Conservation (phyloP, 2,888 invertebrate genomes). For the Dichetophora obliterata region DNA sequence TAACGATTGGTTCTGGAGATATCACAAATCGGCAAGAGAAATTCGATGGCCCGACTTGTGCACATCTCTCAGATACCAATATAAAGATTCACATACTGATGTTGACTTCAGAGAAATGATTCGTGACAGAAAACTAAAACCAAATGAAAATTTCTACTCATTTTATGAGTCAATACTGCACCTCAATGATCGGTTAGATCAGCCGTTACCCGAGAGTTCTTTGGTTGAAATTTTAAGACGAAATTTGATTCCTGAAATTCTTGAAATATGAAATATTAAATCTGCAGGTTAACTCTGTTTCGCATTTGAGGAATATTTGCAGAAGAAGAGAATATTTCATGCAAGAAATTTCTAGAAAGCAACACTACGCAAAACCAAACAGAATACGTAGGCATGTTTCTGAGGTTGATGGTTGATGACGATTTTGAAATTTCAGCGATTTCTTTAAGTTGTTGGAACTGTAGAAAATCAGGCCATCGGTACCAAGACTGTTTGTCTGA, state of each 20-base stretch:
- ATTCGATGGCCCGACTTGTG: not conserved
- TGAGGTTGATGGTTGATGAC: no score
- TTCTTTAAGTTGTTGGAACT: no score
- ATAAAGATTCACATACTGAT: not conserved
- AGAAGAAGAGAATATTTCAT: slow-evolving; percentile 30
- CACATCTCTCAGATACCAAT: not conserved
- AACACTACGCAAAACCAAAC: not conserved
- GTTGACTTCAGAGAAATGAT: not conserved
- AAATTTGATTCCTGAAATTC: slow-evolving; percentile 34
- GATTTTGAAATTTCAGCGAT: no score
- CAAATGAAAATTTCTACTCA: not conserved
- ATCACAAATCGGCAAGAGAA: slow-evolving; percentile 26
- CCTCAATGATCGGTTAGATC: slow-evolving; percentile 23
- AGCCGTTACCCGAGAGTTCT: slow-evolving; percentile 1
- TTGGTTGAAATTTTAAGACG: slow-evolving; percentile 31
- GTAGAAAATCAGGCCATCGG: no score
- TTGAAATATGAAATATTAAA: slow-evolving; percentile 39
- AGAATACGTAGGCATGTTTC: not conserved
- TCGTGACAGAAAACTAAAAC: not conserved
- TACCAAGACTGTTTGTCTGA: no score
- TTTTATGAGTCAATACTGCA: slow-evolving; percentile 19
- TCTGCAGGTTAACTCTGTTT: slow-evolving; percentile 8
- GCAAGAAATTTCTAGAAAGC: not conserved
- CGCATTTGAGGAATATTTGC: slow-evolving; percentile 29
- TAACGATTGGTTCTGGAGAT: slow-evolving; percentile 42